Evolutionary conservation across 2,797 vertebrate genomes (phyloP).

Genomic region (Notolepis coatsorum): DNA sequence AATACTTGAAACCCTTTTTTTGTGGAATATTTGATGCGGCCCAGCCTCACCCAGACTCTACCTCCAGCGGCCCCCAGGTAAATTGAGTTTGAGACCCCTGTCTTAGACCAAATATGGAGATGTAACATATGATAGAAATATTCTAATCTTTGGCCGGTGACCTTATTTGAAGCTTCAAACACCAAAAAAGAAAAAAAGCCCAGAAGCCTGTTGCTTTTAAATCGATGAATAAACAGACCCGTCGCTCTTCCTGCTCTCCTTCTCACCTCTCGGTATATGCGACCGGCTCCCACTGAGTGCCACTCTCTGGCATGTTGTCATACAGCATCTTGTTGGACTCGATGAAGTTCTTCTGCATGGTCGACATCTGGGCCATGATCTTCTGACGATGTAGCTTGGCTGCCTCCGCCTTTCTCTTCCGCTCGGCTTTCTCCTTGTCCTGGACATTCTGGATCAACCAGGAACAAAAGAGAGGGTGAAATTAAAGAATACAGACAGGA

Average conservation of each 20-base stretch:
- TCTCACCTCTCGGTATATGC: conserved; percentile 84
- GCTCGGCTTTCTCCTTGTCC: conserved; percentile 96
- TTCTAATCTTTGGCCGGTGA: too few species aligned
- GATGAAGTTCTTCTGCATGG: conserved; percentile 98
- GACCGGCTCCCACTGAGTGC: conserved; percentile 79
- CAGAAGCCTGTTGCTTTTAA: too few species aligned
- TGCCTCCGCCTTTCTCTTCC: conserved; percentile 96
- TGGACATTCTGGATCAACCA: conserved; percentile 80
- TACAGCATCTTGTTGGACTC: conserved; percentile 97
- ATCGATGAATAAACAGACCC: not conserved
- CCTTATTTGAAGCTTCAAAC: too few species aligned
- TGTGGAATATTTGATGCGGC: too few species aligned
- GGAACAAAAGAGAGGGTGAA: not conserved
- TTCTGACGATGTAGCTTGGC: conserved; percentile 96
- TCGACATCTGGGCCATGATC: conserved; percentile 99
- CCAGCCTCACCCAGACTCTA: too few species aligned
- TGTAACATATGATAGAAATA: too few species aligned
- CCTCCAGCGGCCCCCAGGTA: too few species aligned
- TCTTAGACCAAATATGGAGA: too few species aligned
- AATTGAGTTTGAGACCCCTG: too few species aligned
- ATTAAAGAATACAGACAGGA: not conserved
- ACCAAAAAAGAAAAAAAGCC: too few species aligned
- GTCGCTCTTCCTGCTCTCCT: not conserved
- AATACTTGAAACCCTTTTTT: too few species aligned
- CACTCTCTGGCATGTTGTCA: conserved; percentile 89